Base-by-base conservation (phyloP, 1,140 invertebrate genomes). In the Drosophila malerkotliana region DNA sequence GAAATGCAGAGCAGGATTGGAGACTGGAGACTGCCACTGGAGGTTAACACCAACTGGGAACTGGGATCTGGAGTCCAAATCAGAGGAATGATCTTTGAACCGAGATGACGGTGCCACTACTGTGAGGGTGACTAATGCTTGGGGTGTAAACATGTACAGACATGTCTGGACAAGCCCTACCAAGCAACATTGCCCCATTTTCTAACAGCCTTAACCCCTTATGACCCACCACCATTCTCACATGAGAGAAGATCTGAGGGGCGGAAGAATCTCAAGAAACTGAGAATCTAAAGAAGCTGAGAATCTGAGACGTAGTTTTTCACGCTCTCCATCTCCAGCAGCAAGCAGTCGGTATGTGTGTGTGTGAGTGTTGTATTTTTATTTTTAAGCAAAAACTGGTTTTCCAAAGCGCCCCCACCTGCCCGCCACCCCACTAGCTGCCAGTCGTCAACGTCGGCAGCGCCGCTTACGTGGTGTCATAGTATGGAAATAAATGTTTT, bases 321-420 rank as follows among this genome's bases (percentile, higher is more conserved):
- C 78, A 85, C 83, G 83, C 83, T 88, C 83, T 82, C 79, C 75
- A 18, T 18, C 18, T 18, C 1, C 18, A 18, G 18, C 18, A 74
- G 47, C 30, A 56, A 18, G 41, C 41, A 69, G 49, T 26, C 61
- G 51, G 18, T 18, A 1, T 18, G 18, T 72, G 52, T 63, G 57
- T 74, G 48, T 74, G 51, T 71, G 52, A 64, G 8, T 71, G 18
- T 55, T 71, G 57, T 77, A 74, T 82, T 74, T 83, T 87, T 82
- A 75, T 81, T 87, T 87, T 85, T 85, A 87, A 87, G 82, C 82
- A 72, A 83, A 85, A 85, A 85, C 82, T 74, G 78, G 82, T 85
- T 85, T 87, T 72, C 58, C 44, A 7, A 39, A 64, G 44, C 58
- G 41, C 18, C 72, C 59, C 49, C 53, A 39, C 5, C 15, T 1